Evolutionary conservation across 1,140 invertebrate species (phyloP).

Genomic region (Ips nitidus): DNA sequence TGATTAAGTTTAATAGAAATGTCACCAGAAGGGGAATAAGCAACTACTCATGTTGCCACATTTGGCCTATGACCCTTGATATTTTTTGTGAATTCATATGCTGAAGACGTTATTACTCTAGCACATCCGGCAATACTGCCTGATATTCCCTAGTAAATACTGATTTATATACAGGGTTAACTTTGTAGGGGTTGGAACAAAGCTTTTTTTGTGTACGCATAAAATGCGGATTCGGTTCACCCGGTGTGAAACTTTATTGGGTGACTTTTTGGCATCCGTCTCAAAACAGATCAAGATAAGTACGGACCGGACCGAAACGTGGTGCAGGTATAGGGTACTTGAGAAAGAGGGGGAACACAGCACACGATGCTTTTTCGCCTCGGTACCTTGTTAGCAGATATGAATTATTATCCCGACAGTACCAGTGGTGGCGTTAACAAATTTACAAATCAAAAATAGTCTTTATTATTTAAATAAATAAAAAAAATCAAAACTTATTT

Average conservation of each 20-base stretch:
- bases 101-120: too few species aligned
- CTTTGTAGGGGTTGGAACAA: too few species aligned
- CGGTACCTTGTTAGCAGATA: constrained; percentile 21
- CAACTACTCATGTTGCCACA: background rate
- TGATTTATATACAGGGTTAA: too few species aligned
- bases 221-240: too few species aligned
- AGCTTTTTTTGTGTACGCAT: too few species aligned
- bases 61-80: background rate
- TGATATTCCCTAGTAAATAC: too few species aligned
- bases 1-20: background rate
- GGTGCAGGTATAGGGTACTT: background rate
- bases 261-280: constrained; percentile 16
- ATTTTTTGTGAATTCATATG: too few species aligned
- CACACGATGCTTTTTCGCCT: constrained; percentile 2
- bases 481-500: background rate
- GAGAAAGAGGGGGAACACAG: constrained; percentile 25
- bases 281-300: constrained; percentile 40
- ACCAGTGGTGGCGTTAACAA: constrained; percentile 1
- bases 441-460: too few species aligned
- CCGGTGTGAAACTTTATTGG: background rate
- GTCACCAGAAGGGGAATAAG: background rate
- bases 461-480: background rate
- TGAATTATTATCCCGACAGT: constrained; percentile 9
- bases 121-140: too few species aligned
- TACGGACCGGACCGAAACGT: constrained; percentile 21